A percentile compares a stretch with the other conserved stretches of the same genome.
These are phyloP conservation scores for Eulimnadia texana DNA, from an alignment of 1,140 invertebrate species.

Conservation along the genomic window DNA sequence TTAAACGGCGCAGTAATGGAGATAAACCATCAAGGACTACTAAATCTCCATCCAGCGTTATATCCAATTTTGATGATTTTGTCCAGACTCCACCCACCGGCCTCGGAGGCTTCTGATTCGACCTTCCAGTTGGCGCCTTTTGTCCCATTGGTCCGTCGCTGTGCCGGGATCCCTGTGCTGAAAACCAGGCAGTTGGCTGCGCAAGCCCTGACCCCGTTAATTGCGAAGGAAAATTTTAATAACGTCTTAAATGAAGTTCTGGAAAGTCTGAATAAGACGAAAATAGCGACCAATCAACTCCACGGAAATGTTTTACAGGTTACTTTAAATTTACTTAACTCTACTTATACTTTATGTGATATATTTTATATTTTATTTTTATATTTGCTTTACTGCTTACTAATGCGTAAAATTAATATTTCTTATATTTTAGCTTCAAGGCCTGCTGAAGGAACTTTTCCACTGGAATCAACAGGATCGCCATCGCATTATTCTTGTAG, in stretches of 20 bases:
- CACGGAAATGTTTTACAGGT: constrained; percentile 14
- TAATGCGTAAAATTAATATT: too few species aligned
- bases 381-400: too few species aligned
- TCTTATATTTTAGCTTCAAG: neutral
- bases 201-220: constrained; percentile 45
- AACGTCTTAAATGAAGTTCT: neutral
- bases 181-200: constrained; percentile 49
- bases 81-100: constrained; percentile 57
- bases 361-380: neutral
- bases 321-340: neutral
- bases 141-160: constrained; percentile 28
- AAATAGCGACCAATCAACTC: neutral
- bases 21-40: constrained; percentile 26
- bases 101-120: constrained; percentile 46
- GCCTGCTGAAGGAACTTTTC: neutral
- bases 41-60: constrained; percentile 35
- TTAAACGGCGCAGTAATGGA: constrained; percentile 35
- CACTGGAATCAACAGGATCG: neutral
- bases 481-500: neutral
- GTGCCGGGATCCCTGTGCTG: constrained; percentile 40
- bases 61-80: constrained; percentile 68
- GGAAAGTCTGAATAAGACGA: neutral
- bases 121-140: constrained; percentile 36
- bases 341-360: neutral
- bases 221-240: constrained; percentile 30